phyloP scores from a whole-genome alignment of 2,797 vertebrate genomes.

The Parauchenoglanis punctatus region DNA sequence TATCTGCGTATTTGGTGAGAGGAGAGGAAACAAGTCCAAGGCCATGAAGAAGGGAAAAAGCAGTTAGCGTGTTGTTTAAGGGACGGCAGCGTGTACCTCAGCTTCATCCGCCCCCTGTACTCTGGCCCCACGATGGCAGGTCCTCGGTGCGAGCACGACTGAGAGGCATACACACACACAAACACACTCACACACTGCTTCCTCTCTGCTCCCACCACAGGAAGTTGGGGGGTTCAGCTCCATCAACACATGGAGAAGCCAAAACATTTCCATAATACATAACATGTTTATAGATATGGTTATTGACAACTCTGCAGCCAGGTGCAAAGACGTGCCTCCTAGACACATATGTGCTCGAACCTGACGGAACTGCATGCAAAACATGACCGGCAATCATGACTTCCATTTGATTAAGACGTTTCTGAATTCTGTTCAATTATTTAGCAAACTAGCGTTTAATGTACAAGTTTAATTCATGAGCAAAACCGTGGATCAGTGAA shows the following conservation, averaged over 20 bases:
- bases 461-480: background rate
- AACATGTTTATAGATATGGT: slow-evolving; percentile 53
- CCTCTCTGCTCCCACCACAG: slow-evolving; percentile 67
- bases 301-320: slow-evolving; percentile 48
- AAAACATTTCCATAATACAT: slow-evolving; percentile 60
- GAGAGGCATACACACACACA: slow-evolving; percentile 35
- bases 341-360: background rate
- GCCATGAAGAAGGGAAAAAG: slow-evolving; percentile 59
- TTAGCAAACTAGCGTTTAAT: background rate
- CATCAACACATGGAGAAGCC: slow-evolving; percentile 62
- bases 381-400: background rate
- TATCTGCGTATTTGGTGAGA: slow-evolving; percentile 54
- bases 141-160: slow-evolving; percentile 65
- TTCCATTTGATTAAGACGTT: background rate
- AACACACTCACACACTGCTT: slow-evolving; percentile 49
- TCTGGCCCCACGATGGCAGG: slow-evolving; percentile 59
- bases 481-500: background rate
- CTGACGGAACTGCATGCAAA: slow-evolving; percentile 32
- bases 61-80: slow-evolving; percentile 57
- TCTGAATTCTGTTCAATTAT: background rate
- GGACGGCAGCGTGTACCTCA: slow-evolving; percentile 41
- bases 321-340: slow-evolving; percentile 42
- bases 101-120: slow-evolving; percentile 56
- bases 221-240: slow-evolving; percentile 71
- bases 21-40: slow-evolving; percentile 68